phyloP scores from a whole-genome alignment of 2,888 invertebrate genomes.

The Pachycephus smyrnensis region DNA sequence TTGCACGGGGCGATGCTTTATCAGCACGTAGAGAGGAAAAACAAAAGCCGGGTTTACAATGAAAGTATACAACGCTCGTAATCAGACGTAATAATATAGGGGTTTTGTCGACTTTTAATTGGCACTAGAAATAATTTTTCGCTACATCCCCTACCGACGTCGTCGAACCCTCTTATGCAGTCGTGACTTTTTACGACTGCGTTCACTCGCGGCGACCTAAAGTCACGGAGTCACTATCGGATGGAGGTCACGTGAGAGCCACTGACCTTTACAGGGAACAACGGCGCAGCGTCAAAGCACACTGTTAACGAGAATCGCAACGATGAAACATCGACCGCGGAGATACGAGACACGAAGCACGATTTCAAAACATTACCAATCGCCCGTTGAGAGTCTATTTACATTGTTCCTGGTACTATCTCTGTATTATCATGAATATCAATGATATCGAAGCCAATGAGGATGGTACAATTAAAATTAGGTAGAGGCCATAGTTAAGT shows the following conservation, averaged over 20 bases:
- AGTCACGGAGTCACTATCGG: background rate
- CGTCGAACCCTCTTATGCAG: background rate
- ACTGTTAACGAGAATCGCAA: background rate
- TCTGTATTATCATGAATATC: background rate
- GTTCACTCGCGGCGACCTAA: background rate
- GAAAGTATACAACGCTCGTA: background rate
- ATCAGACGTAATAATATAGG: background rate
- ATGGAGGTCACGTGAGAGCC: background rate
- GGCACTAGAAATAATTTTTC: background rate
- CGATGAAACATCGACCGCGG: background rate
- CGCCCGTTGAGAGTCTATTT: background rate
- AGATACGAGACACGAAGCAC: background rate
- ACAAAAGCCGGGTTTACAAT: background rate
- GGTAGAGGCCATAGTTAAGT: background rate
- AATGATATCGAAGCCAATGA: background rate
- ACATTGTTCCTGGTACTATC: background rate
- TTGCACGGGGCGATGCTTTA: background rate
- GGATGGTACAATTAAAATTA: background rate
- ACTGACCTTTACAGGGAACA: background rate
- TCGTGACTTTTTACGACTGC: background rate
- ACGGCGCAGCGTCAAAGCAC: background rate
- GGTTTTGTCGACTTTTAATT: background rate
- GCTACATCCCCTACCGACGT: no score
- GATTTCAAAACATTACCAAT: background rate
- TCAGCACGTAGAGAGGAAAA: background rate